Evolutionary conservation across 2,888 invertebrate species (phyloP), one percentile per base, ranked within the genome.

Genomic region (Exocentrus adspersus): DNA sequence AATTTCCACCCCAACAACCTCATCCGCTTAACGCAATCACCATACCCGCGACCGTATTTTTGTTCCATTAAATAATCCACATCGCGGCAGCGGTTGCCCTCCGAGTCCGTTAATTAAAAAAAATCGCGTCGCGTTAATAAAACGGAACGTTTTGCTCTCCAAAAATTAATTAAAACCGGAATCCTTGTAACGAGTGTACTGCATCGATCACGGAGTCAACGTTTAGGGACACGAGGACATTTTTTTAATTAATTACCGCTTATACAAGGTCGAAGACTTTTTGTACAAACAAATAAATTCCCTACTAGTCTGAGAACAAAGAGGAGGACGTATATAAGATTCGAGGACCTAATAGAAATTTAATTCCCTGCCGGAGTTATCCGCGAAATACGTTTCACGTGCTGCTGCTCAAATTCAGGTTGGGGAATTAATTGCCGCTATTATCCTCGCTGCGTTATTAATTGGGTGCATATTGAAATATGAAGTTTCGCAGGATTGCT

Each of bases 201-300:
- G 43, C 43, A 54, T 54, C 17, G 54, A 43, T 28, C 43, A 4
- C 24, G 14, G 24, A 30, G n/a, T n/a, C n/a, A 12, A 12, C 30
- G 16, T 30, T 14, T 5, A 24, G n/a, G 30, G 10, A 10, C 24
- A 21, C 2, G 16, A 12, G n/a, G n/a, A 14, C 16, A 37, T 10
- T 21, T 37, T 52, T 53, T 42, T 42, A 54, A 54, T 54, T 43
- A 54, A 43, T 30, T 19, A 42, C 28, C 7, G 28, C 30, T 17
- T 19, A 2, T 10, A 3, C n/a, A 17, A 17, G 16, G 54, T 12
- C 46, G 12, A 30, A 14, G n/a, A n/a, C n/a, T n/a, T n/a, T n/a
- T n/a, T n/a, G n/a, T n/a, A n/a, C n/a, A 24, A 46, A 46, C 46
- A 46, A 46, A 46, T 46, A 46, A 46, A 46, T 24, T 46, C 12